Evolutionary conservation across 30 jellyfish, hydroid and myxozoan species (phyloP), one percentile per base, ranked within the genome.

Genomic region (Aurelia coerulea): DNA sequence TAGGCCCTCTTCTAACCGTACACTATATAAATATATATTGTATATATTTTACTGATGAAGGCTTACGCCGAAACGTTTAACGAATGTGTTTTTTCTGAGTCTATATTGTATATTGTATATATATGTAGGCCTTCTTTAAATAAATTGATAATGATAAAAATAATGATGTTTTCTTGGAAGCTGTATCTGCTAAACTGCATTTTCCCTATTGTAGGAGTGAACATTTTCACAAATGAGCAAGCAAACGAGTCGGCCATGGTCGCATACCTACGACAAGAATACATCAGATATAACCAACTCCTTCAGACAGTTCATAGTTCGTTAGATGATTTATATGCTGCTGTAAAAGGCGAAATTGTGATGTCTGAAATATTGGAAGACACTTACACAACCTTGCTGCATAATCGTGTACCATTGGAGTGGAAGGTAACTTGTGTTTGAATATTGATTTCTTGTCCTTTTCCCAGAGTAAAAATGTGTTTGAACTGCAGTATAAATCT

Each of bases 341-440:
- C 97, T 12, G 84, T 90, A 15, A 72, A 49, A 31, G 97, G 97
- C 7, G 90, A 84, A 19, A 70, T 74, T 5, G 84, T 90, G 39
- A 70, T 90, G 85, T 75, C 91, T 16, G 97, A 90, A 68, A 51
- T 35, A 6, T 82, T 83, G 54, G 95, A 84, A 42, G 86, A 74
- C 29, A 70, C 87, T 3, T 78, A 87, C 56, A 19, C 70, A 5
- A 77, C 89, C 12, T 58, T 90, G n/a, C 35, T 84, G 53, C 95
- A 78, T 32, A 84, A 90, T 69, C 73, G 74, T 11, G 89, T 90
- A 33, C 97, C 97, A 16, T 68, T 32, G 17, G 74, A 83, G 73
- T 90, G 95, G 94, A 67, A 81, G 91, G 97, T 90, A 72, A 10
- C 84, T 62, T 63, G 17, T 62, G 80, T 35, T 62, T 62, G 2